These are phyloP conservation scores for Neelides sp. DNA, from an alignment of 1,140 invertebrate species.

Conservation along the genomic window DNA sequence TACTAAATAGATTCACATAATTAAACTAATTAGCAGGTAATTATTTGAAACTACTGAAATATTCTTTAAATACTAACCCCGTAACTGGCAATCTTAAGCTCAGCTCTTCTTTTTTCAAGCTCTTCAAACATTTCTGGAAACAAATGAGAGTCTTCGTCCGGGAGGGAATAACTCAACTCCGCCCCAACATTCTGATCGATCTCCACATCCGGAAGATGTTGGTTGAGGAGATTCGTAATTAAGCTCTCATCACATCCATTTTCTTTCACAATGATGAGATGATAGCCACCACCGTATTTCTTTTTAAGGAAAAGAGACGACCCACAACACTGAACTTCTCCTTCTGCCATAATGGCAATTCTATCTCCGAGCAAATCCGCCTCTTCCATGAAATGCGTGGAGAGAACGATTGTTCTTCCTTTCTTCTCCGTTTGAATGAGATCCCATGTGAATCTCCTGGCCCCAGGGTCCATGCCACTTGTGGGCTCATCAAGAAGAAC, in stretches of 20 bases:
- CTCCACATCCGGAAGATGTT: slow-evolving; percentile 38
- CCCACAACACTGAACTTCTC: slow-evolving; percentile 44
- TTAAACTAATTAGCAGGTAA: too few relatives aligned
- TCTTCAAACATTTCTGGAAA: slow-evolving; percentile 40
- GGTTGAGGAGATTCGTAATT: slow-evolving; percentile 37
- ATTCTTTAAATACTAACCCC: slow-evolving; percentile 35
- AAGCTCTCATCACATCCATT: slow-evolving; percentile 36
- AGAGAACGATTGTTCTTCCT: slow-evolving; percentile 46
- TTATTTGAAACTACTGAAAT: too few relatives aligned
- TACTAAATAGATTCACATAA: too few relatives aligned
- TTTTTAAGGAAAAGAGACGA: slow-evolving; percentile 46
- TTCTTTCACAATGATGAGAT: slow-evolving; percentile 38
- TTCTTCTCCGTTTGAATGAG: slow-evolving; percentile 39
- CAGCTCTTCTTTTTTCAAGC: slow-evolving; percentile 37
- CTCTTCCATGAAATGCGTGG: slow-evolving; percentile 41
- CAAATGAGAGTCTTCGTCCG: slow-evolving; percentile 31
- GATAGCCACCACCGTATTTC: slow-evolving; percentile 48
- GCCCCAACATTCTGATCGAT: slow-evolving; percentile 41
- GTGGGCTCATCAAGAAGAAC: slow-evolving; percentile 58
- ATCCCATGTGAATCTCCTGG: slow-evolving; percentile 79
- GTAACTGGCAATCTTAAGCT: slow-evolving; percentile 42
- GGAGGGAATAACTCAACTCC: slow-evolving; percentile 36
- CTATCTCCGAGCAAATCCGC: slow-evolving; percentile 38
- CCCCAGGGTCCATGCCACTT: slow-evolving; percentile 75
- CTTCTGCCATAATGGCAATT: slow-evolving; percentile 47